These are phyloP conservation scores for Neelides sp. DNA, from an alignment of 1,140 invertebrate species.

Conservation along the genomic window DNA sequence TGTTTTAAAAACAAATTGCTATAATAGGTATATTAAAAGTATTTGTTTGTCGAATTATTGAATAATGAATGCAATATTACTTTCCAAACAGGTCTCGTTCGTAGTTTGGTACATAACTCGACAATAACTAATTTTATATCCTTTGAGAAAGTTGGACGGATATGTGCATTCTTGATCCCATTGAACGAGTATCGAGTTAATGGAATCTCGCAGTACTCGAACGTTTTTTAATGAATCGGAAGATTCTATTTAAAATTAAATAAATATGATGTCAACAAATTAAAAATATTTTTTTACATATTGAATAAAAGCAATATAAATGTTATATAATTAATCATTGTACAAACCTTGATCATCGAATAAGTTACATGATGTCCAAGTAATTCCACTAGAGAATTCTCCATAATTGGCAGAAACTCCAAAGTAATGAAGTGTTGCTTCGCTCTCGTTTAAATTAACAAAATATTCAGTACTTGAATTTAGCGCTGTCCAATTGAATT, in stretches of 20 bases:
- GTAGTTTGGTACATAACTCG: conserved; percentile 37
- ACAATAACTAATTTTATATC: conserved; percentile 55
- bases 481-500: no score
- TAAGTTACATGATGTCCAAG: conserved; percentile 61
- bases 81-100: not conserved
- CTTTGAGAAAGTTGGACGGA: conserved; percentile 48
- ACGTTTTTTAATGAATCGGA: conserved; percentile 53
- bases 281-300: conserved; percentile 1
- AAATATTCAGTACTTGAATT: no score
- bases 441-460: no score
- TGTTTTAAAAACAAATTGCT: no score
- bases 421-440: conserved; percentile 53
- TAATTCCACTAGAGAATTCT: conserved; percentile 54
- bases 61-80: not conserved
- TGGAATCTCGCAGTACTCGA: conserved; percentile 44
- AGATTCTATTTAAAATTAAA: conserved; percentile 35
- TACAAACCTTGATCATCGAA: conserved; percentile 46
- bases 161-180: conserved; percentile 60
- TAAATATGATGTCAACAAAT: conserved; percentile 19
- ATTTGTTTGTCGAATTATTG: no score
- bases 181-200: conserved; percentile 46
- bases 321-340: not conserved
- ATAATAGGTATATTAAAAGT: no score
- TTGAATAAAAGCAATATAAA: not conserved
- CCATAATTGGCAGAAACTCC: conserved; percentile 57